Conservation (phyloP, 2,797 vertebrate species). For the Heterohyrax brucei region DNA sequence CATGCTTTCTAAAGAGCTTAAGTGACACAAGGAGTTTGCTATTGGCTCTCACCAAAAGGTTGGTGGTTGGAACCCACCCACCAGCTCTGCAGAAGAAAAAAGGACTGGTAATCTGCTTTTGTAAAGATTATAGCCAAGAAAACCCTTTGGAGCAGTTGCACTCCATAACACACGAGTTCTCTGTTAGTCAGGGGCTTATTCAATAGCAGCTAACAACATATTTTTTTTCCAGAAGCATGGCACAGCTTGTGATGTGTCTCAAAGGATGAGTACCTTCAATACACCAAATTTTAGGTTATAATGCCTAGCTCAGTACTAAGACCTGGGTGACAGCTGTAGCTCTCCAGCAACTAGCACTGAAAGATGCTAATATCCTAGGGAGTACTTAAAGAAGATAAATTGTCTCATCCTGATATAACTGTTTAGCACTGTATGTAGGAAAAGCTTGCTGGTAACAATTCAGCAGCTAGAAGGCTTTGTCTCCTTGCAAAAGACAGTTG, state of each 20-base stretch:
- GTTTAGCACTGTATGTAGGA: not conserved
- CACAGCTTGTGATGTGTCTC: constrained; percentile 9
- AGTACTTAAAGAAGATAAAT: constrained; percentile 44
- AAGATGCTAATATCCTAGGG: constrained; percentile 56
- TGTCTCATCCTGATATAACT: constrained; percentile 58
- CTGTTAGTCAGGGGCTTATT: not conserved
- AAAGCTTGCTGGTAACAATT: constrained; percentile 48
- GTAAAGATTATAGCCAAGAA: not conserved
- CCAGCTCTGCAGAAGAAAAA: not conserved
- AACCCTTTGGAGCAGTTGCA: not conserved
- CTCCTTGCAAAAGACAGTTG: constrained; percentile 65
- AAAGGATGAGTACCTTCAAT: constrained; percentile 59
- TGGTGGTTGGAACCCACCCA: not conserved
- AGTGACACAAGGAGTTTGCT: not conserved
- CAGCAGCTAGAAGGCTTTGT: constrained; percentile 42
- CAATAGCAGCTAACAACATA: not conserved
- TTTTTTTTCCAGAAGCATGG: not conserved
- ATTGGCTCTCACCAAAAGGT: not conserved
- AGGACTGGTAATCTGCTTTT: not conserved
- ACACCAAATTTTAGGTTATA: constrained; percentile 17
- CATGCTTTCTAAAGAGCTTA: not conserved
- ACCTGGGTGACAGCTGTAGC: constrained; percentile 34
- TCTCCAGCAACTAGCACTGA: constrained; percentile 64
- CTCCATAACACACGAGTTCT: not conserved
- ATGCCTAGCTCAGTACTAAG: constrained; percentile 34